phyloP scores from a whole-genome alignment of 2,888 invertebrate species.

The Pterostichus madidus region DNA sequence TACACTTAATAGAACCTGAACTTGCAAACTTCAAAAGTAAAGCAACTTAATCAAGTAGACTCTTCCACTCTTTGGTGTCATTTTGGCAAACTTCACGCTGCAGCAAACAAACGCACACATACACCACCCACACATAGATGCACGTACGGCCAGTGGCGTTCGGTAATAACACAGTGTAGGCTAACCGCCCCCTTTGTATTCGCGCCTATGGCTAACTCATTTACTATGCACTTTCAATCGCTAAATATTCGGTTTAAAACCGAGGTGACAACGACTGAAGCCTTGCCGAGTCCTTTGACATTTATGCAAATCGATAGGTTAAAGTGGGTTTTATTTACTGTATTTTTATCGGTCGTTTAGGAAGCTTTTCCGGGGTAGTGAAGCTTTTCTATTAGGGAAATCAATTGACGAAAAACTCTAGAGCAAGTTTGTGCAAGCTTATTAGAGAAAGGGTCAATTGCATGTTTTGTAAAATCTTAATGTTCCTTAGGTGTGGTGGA shows the following conservation, averaged over 20 bases:
- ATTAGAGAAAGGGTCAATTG: too few species aligned
- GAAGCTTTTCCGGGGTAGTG: slow-evolving; percentile 1
- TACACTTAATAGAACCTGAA: background rate
- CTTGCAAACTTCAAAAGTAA: background rate
- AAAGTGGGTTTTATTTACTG: slow-evolving; percentile 11
- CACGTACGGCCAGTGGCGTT: background rate
- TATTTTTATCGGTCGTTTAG: background rate
- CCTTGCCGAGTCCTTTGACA: slow-evolving; percentile 13
- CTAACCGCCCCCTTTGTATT: slow-evolving; percentile 28
- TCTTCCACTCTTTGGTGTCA: too few species aligned
- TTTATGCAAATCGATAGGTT: slow-evolving; percentile 31
- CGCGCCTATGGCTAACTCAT: slow-evolving; percentile 38
- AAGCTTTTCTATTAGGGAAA: too few species aligned
- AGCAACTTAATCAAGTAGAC: too few species aligned
- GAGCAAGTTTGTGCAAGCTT: too few species aligned
- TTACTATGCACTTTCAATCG: slow-evolving; percentile 41
- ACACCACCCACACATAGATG: background rate
- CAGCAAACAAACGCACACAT: background rate
- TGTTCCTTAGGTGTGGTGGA: too few species aligned
- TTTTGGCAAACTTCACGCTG: background rate
- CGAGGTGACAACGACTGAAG: background rate
- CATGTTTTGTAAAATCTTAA: too few species aligned
- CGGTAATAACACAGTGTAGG: slow-evolving; percentile 12
- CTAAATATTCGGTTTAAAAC: slow-evolving; percentile 30
- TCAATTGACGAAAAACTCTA: too few species aligned